Base-by-base conservation (phyloP, 2,113 vertebrate species). In the Nannospalax galili region DNA sequence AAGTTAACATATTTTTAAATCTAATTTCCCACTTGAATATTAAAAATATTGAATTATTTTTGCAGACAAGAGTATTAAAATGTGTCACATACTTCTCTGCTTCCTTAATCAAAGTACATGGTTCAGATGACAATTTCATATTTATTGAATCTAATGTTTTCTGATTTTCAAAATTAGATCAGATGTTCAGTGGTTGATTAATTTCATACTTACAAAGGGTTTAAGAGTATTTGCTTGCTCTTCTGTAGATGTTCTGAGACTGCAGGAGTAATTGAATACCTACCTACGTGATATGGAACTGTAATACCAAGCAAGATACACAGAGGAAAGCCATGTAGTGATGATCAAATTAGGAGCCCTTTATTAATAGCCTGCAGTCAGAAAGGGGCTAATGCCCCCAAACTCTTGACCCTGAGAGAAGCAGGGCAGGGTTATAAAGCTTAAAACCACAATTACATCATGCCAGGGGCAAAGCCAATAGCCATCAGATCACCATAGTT, bases 1-100 rank as follows among this genome's bases (percentile, higher is more conserved):
- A 42, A 42, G 7, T 52, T 82, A 77, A 75, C 56, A 5, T 15
- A 80, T 52, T 78, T 90, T 92, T 48, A 45, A 90, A 60, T 19
- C 19, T 22, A 92, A 67, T 45, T 58, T n/a, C 28, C 32, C n/a
- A 37, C 52, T 95, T 78, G 87, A 75, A 92, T 88, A 69, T 15
- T 90, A 48, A 90, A 90, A 77, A 90, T 75, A 80, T 22, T 92
- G 90, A 88, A 79, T 56, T 30, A 87, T 72, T 88, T 78, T 87
- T 65, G 32, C 82, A 81, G 26, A 89, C 60, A 85, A 64, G 40
- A 75, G 52, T 74, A 91, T 20, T 88, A 56, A 84, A 37, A 2
- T 37, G 6, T 91, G 75, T 58, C 40, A 79, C n/a, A 52, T 67
- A 40, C 4, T 28, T 90, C 58, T n/a, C 67, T 91, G 6, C 5